These are phyloP conservation scores for Sylvilagus floridanus DNA, from an alignment of 2,797 vertebrate species.

Conservation along the genomic window DNA sequence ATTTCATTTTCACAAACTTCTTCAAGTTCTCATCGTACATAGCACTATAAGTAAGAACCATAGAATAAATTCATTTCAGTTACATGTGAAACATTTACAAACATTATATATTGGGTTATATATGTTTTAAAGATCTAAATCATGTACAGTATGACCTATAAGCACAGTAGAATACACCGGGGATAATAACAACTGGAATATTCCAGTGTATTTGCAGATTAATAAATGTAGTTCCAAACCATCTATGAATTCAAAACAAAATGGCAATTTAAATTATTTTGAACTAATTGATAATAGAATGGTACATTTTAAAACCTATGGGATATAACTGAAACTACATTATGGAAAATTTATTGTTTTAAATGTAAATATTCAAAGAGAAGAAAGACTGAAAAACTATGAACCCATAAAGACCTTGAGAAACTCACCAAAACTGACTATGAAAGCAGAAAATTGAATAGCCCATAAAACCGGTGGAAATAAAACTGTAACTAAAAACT, in stretches of 20 bases:
- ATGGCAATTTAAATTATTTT: slow-evolving; percentile 8
- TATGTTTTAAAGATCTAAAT: neutral
- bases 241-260: neutral
- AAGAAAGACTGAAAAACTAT: neutral
- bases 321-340: neutral
- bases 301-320: neutral
- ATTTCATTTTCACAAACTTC: too few species aligned
- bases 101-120: neutral
- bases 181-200: neutral
- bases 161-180: slow-evolving; percentile 4
- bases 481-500: slow-evolving; percentile 43
- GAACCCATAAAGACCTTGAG: neutral
- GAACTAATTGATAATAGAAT: neutral
- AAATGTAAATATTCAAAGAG: neutral
- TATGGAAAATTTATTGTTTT: neutral
- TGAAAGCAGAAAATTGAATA: slow-evolving; percentile 30
- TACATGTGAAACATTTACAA: neutral
- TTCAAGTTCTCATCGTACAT: too few species aligned
- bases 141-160: neutral
- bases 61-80: neutral
- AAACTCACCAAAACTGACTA: slow-evolving; percentile 17
- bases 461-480: neutral
- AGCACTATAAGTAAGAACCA: neutral
- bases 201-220: neutral
- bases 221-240: slow-evolving; percentile 3